Evolutionary conservation across 2,797 vertebrate genomes (phyloP), one percentile per base, ranked within the genome.

Genomic region (Coregonus ussuriensis): DNA sequence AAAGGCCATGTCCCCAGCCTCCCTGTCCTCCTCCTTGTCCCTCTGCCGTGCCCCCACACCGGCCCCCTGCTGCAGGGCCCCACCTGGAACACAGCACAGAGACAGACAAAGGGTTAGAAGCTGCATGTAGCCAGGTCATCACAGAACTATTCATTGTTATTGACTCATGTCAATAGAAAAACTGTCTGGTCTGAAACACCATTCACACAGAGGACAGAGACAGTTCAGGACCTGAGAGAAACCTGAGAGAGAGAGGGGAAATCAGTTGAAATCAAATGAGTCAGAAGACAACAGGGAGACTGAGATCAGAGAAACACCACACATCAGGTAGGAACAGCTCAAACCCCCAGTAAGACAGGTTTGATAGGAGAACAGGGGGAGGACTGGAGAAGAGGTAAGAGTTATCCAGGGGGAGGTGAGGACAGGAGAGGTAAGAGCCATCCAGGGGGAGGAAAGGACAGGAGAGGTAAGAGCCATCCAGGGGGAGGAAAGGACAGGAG

Each of bases 1-100:
- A 87, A 97, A 97, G 0, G 93, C 94, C 88, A 97, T 93, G 86
- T 96, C 95, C 0, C 92, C 84, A 6, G 86, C 89, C 71, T 95
- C 95, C 84, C 88, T 91, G 51, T 93, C 93, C 0, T 93, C 89
- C 7, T 92, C 94, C 21, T 96, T 85, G 29, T 90, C 88, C 0
- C 56, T 54, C 25, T 4, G 35, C 35, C 25, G 74, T 0, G 72
- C 77, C 0, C 62, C 65, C 14, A 41, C 53, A 18, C 18, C 35
- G 3, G 70, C 18, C 6, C 37, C 65, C 51, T 62, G 63, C 2
- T 68, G 62, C 29, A 94, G 80, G 81, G 91, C 86, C 4, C 76
- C 83, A 54, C 70, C 91, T 92, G 74, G 54, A 33, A 35, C 37
- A 69, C 41, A 47, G 41, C 41, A 47, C 33, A 16, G 70, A 74